A percentile compares a stretch with the other conserved stretches of the same genome.
Conservation (phyloP, 1,140 invertebrate species). For the Brachionus paranguensis region DNA sequence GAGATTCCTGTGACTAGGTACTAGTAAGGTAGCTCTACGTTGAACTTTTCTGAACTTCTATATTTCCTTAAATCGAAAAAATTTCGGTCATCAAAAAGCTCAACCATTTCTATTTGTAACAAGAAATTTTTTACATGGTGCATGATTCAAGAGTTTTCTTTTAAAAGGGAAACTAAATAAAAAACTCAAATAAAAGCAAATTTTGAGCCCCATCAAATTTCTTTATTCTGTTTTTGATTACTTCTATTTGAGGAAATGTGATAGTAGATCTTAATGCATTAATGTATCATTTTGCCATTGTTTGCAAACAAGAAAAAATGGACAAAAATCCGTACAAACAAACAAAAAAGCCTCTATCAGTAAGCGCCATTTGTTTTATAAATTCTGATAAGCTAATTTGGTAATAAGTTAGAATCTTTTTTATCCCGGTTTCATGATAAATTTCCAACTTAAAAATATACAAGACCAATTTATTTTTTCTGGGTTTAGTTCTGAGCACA, state of each 20-base stretch:
- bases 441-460: slow-evolving; percentile 7
- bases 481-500: background rate
- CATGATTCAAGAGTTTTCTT: no score
- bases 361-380: background rate
- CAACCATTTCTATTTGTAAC: no score
- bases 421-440: slow-evolving; percentile 33
- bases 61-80: no score
- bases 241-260: background rate
- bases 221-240: no score
- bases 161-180: no score
- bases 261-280: background rate
- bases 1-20: no score
- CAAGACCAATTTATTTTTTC: slow-evolving; percentile 26
- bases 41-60: background rate
- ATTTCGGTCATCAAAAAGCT: no score
- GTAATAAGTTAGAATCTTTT: background rate
- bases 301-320: background rate
- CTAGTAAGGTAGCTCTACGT: no score
- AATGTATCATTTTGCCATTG: background rate
- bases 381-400: background rate
- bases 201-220: no score
- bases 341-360: background rate
- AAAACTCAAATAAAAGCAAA: no score
- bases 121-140: no score
- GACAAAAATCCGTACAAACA: background rate